These are phyloP conservation scores for Brachionus koreanus DNA, from an alignment of 1,140 invertebrate species.

Conservation along the genomic window DNA sequence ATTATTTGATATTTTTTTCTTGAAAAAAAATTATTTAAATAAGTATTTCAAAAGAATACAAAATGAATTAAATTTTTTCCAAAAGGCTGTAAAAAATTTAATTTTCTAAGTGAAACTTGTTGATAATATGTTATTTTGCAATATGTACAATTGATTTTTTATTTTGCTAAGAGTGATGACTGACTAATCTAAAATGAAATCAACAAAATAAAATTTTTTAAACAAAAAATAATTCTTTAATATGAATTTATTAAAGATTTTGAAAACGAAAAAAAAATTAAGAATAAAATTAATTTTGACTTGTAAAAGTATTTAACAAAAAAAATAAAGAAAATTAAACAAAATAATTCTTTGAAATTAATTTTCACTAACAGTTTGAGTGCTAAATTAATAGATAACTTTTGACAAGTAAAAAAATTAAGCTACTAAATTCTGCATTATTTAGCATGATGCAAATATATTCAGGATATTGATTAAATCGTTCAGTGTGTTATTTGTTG, in stretches of 20 bases:
- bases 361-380: background rate
- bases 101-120: conserved; percentile 4
- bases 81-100: background rate
- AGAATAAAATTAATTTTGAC: background rate
- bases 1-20: background rate
- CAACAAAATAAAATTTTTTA: background rate
- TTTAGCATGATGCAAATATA: background rate
- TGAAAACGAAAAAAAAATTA: no score
- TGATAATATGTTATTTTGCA: background rate
- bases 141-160: background rate
- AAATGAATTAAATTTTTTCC: background rate
- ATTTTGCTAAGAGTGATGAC: background rate
- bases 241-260: no score
- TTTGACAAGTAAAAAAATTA: background rate
- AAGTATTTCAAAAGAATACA: background rate
- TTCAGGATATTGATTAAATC: background rate
- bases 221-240: no score
- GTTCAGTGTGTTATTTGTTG: background rate
- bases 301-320: background rate
- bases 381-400: conserved; percentile 3
- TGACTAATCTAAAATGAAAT: background rate
- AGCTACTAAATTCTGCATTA: background rate
- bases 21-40: background rate
- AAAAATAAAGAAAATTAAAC: background rate
- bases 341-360: background rate